Base-by-base conservation (phyloP, 1,140 invertebrate species). In the Himalopsyche phryganea region DNA sequence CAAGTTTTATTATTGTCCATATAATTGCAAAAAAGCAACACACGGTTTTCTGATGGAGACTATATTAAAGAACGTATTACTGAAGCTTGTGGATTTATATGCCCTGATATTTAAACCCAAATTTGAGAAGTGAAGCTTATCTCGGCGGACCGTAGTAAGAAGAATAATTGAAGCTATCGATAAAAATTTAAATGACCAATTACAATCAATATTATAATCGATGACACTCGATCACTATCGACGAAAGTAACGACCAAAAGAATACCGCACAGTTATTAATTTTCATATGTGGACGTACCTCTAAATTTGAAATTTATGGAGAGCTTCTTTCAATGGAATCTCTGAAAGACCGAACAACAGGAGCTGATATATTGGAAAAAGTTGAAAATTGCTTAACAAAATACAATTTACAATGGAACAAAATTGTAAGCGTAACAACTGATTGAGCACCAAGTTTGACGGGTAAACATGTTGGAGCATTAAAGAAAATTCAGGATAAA, bases 71-170 rank as follows among this genome's bases (percentile, higher is more conserved):
- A 44, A 44, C 17, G 10, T 18, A 20, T 47, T 5, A 47, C 18
- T 47, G 45, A 47, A 47, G 45, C 45, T 47, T 18, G 45, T 47
- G 45, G 45, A 47, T 19, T 47, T 47, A 47, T 47, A 47, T 47
- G 45, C 45, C n/a, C n/a, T n/a, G n/a, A n/a, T n/a, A n/a, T 47
- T 47, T 19, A 47, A 20, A 13, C 6, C 45, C n/a, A 47, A 47
- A 47, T 47, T 47, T 47, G 45, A 47, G 10, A 47, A 20, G 6
- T 7, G 6, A 47, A 47, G 45, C 14, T 14, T 47, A 47, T 47
- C 45, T 47, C 45, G 45, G 40, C 40, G 14, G 15, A 42, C 40
- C 40, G 14, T 42, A 42, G 14, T 14, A 42, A 6, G n/a, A n/a
- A n/a, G 40, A 20, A 47, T 5, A 20, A 47, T 47, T 47, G 23